Evolutionary conservation across 2,888 invertebrate genomes (phyloP), one percentile per base, ranked within the genome.

Genomic region (Philereme vetulata): DNA sequence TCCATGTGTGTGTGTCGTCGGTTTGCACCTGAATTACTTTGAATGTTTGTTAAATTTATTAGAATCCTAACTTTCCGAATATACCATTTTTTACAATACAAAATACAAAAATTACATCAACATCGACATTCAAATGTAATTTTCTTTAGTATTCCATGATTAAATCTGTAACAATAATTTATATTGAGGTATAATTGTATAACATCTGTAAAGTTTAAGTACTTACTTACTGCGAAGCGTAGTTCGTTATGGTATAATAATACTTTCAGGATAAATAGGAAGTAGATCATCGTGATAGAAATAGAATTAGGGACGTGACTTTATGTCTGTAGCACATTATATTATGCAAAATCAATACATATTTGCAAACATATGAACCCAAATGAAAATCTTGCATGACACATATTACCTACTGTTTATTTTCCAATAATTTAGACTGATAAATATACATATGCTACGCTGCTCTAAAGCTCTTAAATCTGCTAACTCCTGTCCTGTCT

Each of bases 11-110:
- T 69, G 74, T 74, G 67, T 69, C 21, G 55, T 52, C 56, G 59
- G 71, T 72, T 77, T 73, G 76, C 76, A 77, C 76, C 77, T 77
- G 79, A 80, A 80, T 74, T 70, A 72, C 68, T 74, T 77, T 74
- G 69, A 78, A 80, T 76, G 72, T 79, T 78, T 77, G 72, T 74
- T 64, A 62, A 71, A 68, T 72, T 66, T 69, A 64, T 61, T 49
- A 11, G 49, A 47, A 34, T 44, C 21, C 44, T 5, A 46, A 48
- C 32, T 44, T 43, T 38, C 6, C 5, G 11, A 47, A 32, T 35
- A 4, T 33, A 51, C 40, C 38, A 21, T 21, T 21, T 21, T 21
- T 21, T 21, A 21, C 21, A 1, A 2, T 21, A 21, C 21, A 21
- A 21, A 1, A 2, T 21, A 21, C 21, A 21, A 21, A 21, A 21